A percentile compares a stretch with the other conserved stretches of the same genome.
These are phyloP conservation scores for Mesitornis unicolor DNA, from an alignment of 2,113 vertebrate species.

Conservation along the genomic window DNA sequence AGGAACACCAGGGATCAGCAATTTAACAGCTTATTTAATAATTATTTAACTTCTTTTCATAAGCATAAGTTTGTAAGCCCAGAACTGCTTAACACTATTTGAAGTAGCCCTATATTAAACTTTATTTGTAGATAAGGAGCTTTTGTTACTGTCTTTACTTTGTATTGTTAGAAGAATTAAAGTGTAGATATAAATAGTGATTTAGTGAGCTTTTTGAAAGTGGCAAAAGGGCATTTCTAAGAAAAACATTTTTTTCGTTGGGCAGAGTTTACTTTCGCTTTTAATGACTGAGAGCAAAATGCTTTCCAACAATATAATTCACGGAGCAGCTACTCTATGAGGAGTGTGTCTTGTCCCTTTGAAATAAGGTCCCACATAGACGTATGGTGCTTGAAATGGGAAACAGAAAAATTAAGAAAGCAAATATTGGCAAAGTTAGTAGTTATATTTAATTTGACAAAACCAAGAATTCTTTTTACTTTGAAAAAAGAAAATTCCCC, in stretches of 20 bases:
- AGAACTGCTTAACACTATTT: neutral
- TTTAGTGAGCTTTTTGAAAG: neutral
- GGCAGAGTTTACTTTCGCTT: neutral
- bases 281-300: neutral
- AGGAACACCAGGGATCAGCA: neutral
- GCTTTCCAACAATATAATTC: neutral
- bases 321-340: neutral
- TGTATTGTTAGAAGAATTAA: neutral
- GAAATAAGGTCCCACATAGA: neutral
- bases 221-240: neutral
- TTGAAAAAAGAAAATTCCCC: neutral
- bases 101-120: neutral
- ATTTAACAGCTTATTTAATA: neutral
- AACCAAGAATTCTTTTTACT: neutral
- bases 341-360: neutral
- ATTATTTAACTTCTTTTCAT: neutral
- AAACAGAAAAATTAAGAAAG: neutral
- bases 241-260: rapidly evolving
- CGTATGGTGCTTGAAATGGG: neutral
- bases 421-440: neutral
- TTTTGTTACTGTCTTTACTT: neutral
- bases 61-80: neutral
- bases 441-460: neutral
- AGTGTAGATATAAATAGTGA: neutral
- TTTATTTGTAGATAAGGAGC: neutral